Evolutionary conservation across 2,113 vertebrate species (phyloP), one percentile per base, ranked within the genome.

Genomic region (Ellobius talpinus): DNA sequence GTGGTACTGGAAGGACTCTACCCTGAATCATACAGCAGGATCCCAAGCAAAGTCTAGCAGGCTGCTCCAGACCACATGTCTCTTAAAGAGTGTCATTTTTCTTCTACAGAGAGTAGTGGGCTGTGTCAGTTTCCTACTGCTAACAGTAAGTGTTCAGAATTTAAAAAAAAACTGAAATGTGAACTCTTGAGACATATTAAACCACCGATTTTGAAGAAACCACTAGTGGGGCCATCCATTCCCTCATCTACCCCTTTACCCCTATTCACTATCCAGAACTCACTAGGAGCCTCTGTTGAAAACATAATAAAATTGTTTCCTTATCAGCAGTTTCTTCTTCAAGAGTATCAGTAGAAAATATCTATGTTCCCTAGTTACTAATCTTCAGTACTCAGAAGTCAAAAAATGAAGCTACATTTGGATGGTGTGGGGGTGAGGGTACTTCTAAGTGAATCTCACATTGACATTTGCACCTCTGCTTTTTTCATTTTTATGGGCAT

Each of bases 391-490:
- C 45, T 88, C 58, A 86, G 45, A 42, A 23, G 91, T 89, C 29
- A 92, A 52, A 77, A 97, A 94, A 74, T 70, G 70, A 61, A 87
- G 84, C 29, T 47, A 91, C 5, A 29, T n/a, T 58, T 23, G 61
- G 63, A 89, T 0, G 85, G 91, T 81, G 31, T 58, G 58, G 33
- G n/a, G 11, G 5, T 61, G 42, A 45, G 55, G 63, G 82, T n/a
- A 65, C 72, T 78, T 92, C 74, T 65, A 88, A 79, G n/a, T 24
- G 55, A 79, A 74, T 82, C 73, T 93, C 70, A 90, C 65, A 17
- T 33, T 93, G 84, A 95, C 91, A 85, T 85, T 85, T 74, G 82
- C 87, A 79, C 87, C 42, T 93, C 55, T 94, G 76, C 63, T 90
- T 52, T 94, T 55, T 87, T 84, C 66, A 94, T 84, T 36, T 90